These are phyloP conservation scores for Pseudomugil tenellus DNA, from an alignment of 2,797 vertebrate species.

Conservation along the genomic window DNA sequence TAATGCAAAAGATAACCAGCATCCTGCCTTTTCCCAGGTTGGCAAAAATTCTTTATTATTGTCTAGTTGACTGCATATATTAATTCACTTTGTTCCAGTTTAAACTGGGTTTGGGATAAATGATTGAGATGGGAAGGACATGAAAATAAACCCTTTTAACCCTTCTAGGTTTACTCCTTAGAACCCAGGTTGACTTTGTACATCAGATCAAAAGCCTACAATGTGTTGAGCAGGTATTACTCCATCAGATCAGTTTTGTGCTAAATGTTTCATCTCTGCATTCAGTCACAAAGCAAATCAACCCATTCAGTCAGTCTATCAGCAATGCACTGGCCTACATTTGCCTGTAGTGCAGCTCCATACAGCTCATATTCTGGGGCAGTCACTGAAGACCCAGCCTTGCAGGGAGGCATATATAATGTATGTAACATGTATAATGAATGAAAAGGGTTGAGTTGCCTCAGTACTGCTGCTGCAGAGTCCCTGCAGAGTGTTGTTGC, in stretches of 20 bases:
- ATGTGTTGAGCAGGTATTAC: slow-evolving; percentile 28
- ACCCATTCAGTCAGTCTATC: slow-evolving; percentile 17
- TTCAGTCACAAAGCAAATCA: too few species aligned
- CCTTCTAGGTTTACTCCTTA: too few species aligned
- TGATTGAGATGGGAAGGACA: too few species aligned
- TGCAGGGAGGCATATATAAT: slow-evolving; percentile 78
- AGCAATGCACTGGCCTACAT: slow-evolving; percentile 58
- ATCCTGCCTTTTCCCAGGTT: too few species aligned
- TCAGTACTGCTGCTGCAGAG: slow-evolving; percentile 62
- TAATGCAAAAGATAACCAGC: too few species aligned
- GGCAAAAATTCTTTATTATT: too few species aligned
- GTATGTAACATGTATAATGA: slow-evolving; percentile 80
- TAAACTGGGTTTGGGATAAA: too few species aligned
- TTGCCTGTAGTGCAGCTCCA: slow-evolving; percentile 21
- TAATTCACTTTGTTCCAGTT: too few species aligned
- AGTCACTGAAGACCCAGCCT: slow-evolving; percentile 66
- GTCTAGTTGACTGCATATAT: too few species aligned
- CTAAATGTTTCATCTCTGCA: slow-evolving; percentile 27
- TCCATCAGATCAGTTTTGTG: background rate
- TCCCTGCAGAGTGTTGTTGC: slow-evolving; percentile 59
- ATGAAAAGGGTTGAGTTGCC: slow-evolving; percentile 74
- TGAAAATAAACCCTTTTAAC: too few species aligned
- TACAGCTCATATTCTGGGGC: slow-evolving; percentile 56
- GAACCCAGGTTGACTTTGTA: too few species aligned
- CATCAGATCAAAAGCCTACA: background rate